Conservation (phyloP, 2,888 invertebrate genomes). For the Standfussiana lucernea region DNA sequence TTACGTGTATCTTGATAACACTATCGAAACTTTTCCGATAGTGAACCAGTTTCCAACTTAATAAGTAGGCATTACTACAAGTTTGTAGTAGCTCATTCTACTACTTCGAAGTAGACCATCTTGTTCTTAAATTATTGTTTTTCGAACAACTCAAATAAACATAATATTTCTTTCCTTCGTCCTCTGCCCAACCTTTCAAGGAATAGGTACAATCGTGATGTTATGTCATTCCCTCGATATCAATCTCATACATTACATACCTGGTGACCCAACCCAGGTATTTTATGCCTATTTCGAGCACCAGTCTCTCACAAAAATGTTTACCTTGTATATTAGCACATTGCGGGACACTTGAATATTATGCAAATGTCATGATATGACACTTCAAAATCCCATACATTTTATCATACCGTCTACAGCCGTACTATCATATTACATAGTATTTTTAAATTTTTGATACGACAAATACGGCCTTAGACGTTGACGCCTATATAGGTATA, state of each 20-base stretch:
- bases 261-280: not conserved
- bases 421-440: too few relatives aligned
- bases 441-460: too few relatives aligned
- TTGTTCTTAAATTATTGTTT: conserved; percentile 14
- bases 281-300: not conserved
- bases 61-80: conserved; percentile 13
- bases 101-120: conserved; percentile 16
- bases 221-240: not conserved
- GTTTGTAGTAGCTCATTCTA: conserved; percentile 11
- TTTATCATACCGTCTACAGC: too few relatives aligned
- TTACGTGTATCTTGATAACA: conserved; percentile 32
- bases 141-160: too few relatives aligned
- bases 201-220: not conserved
- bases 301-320: not conserved
- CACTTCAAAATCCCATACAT: too few relatives aligned
- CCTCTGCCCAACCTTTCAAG: too few relatives aligned
- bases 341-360: too few relatives aligned
- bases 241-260: not conserved
- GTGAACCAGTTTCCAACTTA: conserved; percentile 22
- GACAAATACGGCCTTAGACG: too few relatives aligned
- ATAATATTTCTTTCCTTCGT: too few relatives aligned
- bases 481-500: too few relatives aligned
- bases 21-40: conserved; percentile 35
- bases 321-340: not conserved
- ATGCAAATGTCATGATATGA: too few relatives aligned